Conservation (phyloP, 2,888 invertebrate species). For the Euplagia quadripunctaria region DNA sequence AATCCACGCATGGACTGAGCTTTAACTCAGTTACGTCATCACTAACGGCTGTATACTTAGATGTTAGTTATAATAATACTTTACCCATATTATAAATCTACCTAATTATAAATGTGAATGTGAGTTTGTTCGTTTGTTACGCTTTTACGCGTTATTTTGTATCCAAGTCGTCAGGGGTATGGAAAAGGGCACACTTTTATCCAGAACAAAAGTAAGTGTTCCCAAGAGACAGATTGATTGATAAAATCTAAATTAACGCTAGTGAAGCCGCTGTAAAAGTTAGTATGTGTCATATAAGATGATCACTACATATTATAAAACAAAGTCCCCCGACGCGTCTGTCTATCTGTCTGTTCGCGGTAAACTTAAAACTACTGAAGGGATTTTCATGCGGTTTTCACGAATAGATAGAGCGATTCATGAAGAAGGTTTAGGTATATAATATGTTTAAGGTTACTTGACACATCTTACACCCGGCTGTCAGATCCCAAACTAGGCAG, state of each 20-base stretch:
- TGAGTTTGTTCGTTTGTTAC: background rate
- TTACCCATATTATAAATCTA: background rate
- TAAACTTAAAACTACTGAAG: too few relatives aligned
- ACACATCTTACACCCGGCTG: too few relatives aligned
- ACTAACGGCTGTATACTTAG: background rate
- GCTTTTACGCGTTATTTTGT: background rate
- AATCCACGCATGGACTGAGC: slow-evolving; percentile 24
- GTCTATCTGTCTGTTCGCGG: too few relatives aligned
- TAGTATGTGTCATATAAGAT: too few relatives aligned
- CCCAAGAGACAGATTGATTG: too few relatives aligned
- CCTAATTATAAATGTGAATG: background rate
- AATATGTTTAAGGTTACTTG: too few relatives aligned
- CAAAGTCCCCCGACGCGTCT: too few relatives aligned
- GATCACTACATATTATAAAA: too few relatives aligned
- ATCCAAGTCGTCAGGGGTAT: background rate
- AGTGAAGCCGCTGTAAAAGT: background rate
- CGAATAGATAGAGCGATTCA: too few relatives aligned
- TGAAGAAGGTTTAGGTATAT: too few relatives aligned
- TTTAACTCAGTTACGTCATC: slow-evolving; percentile 51
- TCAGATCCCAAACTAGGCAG: too few relatives aligned
- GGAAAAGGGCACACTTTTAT: background rate
- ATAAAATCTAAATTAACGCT: background rate
- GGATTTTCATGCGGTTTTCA: too few relatives aligned
- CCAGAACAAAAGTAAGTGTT: background rate
- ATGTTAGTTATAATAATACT: slow-evolving; percentile 11